phyloP scores from a whole-genome alignment of 1,140 invertebrate species.

The Sarcophaga peregrina region DNA sequence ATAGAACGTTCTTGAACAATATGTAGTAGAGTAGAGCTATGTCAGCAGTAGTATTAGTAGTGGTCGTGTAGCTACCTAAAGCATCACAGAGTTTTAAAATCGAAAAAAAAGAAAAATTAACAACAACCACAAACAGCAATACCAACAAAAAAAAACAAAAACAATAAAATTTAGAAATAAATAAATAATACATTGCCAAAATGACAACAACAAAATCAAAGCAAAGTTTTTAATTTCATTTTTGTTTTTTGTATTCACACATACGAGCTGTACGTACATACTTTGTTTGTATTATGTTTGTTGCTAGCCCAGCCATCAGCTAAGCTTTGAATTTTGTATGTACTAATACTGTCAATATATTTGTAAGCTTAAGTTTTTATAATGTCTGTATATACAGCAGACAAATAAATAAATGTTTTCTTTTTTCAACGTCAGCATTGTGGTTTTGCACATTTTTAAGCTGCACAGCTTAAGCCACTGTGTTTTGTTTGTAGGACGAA shows the following conservation, averaged over 20 bases:
- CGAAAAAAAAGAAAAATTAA: not conserved
- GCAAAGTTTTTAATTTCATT: not conserved
- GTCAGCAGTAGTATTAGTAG: not conserved
- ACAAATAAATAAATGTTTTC: too few relatives aligned
- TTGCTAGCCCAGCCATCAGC: not conserved
- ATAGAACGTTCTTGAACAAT: too few relatives aligned
- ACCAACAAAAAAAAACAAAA: not conserved
- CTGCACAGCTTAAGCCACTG: too few relatives aligned
- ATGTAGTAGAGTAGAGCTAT: not conserved
- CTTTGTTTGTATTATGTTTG: not conserved
- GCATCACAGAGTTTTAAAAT: too few relatives aligned
- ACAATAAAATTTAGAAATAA: too few relatives aligned
- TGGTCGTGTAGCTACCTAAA: too few relatives aligned
- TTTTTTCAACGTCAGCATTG: too few relatives aligned
- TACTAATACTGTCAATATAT: not conserved
- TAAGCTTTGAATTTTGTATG: not conserved
- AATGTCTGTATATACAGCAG: not conserved
- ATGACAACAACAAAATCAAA: slow-evolving; percentile 11
- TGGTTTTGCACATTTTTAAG: too few relatives aligned
- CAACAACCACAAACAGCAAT: not conserved
- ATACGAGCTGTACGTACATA: too few relatives aligned
- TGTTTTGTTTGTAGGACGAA: too few relatives aligned
- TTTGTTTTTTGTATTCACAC: not conserved
- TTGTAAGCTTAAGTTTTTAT: not conserved
- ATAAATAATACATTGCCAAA: not conserved